These are phyloP conservation scores for Balearica regulorum DNA, from an alignment of 2,797 vertebrate species.

Conservation along the genomic window DNA sequence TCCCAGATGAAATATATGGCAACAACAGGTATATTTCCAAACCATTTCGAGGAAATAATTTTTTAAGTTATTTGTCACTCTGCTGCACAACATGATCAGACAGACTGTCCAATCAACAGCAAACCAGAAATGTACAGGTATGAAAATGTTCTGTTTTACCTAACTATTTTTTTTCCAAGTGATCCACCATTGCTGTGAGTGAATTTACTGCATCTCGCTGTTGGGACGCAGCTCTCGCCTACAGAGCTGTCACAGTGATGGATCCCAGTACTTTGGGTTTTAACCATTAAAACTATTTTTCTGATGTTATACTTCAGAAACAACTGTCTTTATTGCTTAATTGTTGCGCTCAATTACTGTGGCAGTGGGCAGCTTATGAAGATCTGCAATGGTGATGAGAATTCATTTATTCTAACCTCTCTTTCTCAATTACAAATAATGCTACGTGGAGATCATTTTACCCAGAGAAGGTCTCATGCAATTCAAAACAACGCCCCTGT, in stretches of 20 bases:
- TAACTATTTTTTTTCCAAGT: constrained; percentile 12
- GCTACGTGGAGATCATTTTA: neutral
- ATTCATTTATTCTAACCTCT: constrained; percentile 9
- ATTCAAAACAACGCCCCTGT: neutral
- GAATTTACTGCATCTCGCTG: neutral
- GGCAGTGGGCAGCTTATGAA: constrained; percentile 24
- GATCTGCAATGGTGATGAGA: neutral
- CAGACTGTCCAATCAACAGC: constrained; percentile 7
- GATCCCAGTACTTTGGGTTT: neutral
- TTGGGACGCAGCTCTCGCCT: neutral
- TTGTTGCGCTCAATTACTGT: neutral
- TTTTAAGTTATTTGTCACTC: constrained; percentile 32
- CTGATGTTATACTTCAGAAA: constrained; percentile 9
- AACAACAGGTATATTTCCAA: constrained; percentile 26
- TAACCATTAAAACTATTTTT: constrained; percentile 15
- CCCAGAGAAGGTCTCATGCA: neutral
- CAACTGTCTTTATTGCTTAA: constrained; percentile 10
- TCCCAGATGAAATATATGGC: constrained; percentile 20
- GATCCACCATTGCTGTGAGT: neutral
- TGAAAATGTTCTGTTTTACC: constrained; percentile 17
- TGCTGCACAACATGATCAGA: neutral
- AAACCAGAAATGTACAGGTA: neutral
- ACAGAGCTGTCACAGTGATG: constrained; percentile 15
- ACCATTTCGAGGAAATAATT: constrained; percentile 38
- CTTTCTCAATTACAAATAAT: neutral